Percentiles rank a stretch among this genome's conserved stretches.
phyloP scores from a whole-genome alignment of 2,113 vertebrate species.

The Hydrochoerus hydrochaeris region DNA sequence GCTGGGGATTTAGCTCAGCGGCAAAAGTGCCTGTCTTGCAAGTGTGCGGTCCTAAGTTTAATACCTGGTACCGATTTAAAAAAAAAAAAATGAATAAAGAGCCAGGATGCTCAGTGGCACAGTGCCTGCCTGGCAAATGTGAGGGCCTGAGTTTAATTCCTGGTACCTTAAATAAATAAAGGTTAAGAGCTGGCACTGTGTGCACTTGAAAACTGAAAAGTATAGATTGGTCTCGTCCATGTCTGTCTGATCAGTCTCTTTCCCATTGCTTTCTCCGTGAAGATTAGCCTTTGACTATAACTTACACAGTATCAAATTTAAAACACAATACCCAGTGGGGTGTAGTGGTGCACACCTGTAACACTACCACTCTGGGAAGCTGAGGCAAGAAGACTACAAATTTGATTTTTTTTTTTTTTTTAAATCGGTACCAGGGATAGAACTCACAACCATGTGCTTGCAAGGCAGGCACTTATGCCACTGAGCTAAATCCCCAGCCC shows the following conservation, averaged over 20 bases:
- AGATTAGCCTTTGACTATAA: not conserved
- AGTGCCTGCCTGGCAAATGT: not conserved
- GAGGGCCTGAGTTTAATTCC: not conserved
- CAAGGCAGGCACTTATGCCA: no score
- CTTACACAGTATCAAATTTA: slow-evolving; percentile 14
- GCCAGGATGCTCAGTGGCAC: no score
- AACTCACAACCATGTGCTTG: no score
- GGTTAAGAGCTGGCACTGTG: no score
- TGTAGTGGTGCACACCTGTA: not conserved
- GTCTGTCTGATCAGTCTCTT: not conserved
- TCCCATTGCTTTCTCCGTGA: not conserved
- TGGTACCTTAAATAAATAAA: no score
- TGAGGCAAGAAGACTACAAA: not conserved
- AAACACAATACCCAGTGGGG: not conserved
- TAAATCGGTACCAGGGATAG: no score
- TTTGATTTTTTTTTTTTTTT: no score
- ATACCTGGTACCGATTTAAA: not conserved
- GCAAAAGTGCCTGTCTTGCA: not conserved
- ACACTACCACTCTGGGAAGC: not conserved
- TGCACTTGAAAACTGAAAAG: not conserved
- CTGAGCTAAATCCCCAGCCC: no score
- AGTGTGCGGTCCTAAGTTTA: not conserved
- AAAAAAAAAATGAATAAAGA: no score
- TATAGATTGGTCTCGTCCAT: not conserved
- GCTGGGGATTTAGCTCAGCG: not conserved